Evolutionary conservation across 2,113 vertebrate genomes (phyloP).

Genomic region (Balaenoptera acutorostrata): DNA sequence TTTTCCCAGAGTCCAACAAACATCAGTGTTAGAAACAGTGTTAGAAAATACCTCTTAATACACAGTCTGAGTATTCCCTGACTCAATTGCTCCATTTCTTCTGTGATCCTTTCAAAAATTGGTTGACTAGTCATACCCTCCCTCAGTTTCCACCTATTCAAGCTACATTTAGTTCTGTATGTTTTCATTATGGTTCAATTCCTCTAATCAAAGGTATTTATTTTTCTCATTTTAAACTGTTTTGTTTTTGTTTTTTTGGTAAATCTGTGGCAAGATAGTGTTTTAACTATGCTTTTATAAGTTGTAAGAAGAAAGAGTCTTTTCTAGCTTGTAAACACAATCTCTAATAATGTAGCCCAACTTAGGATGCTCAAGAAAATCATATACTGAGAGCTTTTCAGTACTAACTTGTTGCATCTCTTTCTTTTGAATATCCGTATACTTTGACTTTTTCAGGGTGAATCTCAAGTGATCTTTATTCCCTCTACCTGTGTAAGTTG

Average conservation of each 20-base stretch:
- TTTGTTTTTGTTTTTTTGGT: not conserved
- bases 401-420: not conserved
- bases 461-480: not conserved
- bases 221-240: not conserved
- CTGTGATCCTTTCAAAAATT: not conserved
- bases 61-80: not conserved
- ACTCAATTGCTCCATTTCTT: not conserved
- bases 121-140: not conserved
- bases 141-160: not conserved
- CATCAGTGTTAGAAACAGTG: not conserved
- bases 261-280: not conserved
- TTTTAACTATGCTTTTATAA: not conserved
- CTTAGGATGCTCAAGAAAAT: not conserved
- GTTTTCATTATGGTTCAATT: not conserved
- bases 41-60: slow-evolving; percentile 17
- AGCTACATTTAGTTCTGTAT: not conserved
- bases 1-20: not conserved
- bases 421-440: not conserved
- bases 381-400: not conserved
- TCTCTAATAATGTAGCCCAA: not conserved
- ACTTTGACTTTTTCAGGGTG: not conserved
- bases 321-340: not conserved
- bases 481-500: not conserved
- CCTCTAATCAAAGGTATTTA: not conserved
- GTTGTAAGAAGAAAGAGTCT: not conserved